phyloP scores from a whole-genome alignment of 2,888 invertebrate genomes.

The Galeopsomyia nigrocyanea region DNA sequence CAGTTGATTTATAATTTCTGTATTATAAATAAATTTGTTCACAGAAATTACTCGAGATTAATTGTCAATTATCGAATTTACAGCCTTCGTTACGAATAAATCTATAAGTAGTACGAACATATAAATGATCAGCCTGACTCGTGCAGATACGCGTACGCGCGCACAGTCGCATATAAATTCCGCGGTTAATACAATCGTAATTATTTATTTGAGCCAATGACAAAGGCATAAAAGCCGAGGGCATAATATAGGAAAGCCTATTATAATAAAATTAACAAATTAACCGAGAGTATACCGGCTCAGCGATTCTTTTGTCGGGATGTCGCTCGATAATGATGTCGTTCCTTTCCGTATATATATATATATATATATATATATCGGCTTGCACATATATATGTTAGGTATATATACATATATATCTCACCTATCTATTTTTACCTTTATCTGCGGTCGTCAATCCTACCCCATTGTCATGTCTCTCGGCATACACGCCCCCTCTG shows the following conservation, averaged over 20 bases:
- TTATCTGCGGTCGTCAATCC: constrained; percentile 10
- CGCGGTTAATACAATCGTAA: constrained; percentile 12
- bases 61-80: too few relatives aligned
- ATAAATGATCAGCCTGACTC: neutral
- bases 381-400: too few relatives aligned
- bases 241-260: constrained; percentile 50
- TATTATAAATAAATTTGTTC: too few relatives aligned
- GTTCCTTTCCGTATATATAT: neutral
- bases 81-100: too few relatives aligned
- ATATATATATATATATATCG: neutral
- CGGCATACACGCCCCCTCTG: neutral
- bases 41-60: too few relatives aligned
- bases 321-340: constrained; percentile 37
- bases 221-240: constrained; percentile 49
- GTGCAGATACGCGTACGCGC: too few relatives aligned
- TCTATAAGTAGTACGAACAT: neutral
- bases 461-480: constrained; percentile 14
- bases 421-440: constrained; percentile 12
- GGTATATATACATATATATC: constrained; percentile 1
- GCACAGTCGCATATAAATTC: neutral
- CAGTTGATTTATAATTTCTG: too few relatives aligned
- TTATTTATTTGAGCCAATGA: constrained; percentile 53
- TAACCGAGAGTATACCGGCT: constrained; percentile 44
- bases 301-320: constrained; percentile 46
- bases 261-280: constrained; percentile 58